Evolutionary conservation across 1,140 invertebrate species (phyloP).

Genomic region (Aricia agestis): DNA sequence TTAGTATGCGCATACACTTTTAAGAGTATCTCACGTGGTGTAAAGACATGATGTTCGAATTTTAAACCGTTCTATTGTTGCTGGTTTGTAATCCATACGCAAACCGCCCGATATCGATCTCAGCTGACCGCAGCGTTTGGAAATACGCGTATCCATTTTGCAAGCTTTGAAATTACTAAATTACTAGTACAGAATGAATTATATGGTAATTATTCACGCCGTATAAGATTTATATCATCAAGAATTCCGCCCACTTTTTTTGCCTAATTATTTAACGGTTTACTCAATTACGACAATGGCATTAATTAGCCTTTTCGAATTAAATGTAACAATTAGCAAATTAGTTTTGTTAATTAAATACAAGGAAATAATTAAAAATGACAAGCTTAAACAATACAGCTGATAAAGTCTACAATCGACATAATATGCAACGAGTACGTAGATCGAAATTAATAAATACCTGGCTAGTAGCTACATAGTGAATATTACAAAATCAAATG

Average conservation of each 20-base stretch:
- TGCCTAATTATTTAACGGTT: not conserved
- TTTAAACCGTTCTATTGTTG: conserved; percentile 16
- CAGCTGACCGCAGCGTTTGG: conserved; percentile 4
- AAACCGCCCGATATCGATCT: conserved; percentile 7
- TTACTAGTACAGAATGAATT: not conserved
- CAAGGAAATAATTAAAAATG: not conserved
- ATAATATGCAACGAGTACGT: too few relatives aligned
- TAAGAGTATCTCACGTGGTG: not conserved
- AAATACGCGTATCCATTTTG: conserved; percentile 10
- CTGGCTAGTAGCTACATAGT: too few relatives aligned
- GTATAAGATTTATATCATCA: not conserved
- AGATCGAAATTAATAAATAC: too few relatives aligned
- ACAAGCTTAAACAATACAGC: not conserved
- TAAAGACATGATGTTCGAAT: conserved; percentile 8
- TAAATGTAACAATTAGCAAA: not conserved
- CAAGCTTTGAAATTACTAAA: not conserved
- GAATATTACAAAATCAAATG: too few relatives aligned
- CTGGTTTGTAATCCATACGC: conserved; percentile 11
- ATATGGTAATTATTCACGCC: conserved; percentile 4
- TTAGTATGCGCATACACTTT: conserved; percentile 2
- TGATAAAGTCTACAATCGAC: too few relatives aligned
- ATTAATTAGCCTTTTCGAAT: not conserved
- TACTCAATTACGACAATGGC: not conserved
- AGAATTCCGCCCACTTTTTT: not conserved
- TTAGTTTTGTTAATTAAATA: not conserved